phyloP scores from a whole-genome alignment of 2,888 invertebrate genomes.

The Julus scanicus region DNA sequence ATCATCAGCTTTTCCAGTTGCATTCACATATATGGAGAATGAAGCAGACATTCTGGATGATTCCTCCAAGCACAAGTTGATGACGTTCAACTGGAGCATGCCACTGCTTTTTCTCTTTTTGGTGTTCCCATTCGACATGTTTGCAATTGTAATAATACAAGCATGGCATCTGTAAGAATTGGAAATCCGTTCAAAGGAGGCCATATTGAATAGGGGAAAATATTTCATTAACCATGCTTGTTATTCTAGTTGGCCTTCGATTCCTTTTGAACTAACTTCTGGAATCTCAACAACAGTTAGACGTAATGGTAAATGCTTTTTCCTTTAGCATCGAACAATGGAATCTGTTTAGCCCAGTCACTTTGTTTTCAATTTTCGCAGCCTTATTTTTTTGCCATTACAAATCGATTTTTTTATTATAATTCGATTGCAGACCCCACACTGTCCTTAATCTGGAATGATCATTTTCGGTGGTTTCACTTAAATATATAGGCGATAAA shows the following conservation, averaged over 20 bases:
- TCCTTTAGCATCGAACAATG: slow-evolving; percentile 24
- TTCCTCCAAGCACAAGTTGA: background rate
- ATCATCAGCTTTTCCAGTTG: no score
- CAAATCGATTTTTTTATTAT: slow-evolving; percentile 10
- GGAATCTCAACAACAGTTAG: background rate
- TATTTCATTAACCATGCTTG: background rate
- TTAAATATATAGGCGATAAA: background rate
- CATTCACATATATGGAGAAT: no score
- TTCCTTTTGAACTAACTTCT: background rate
- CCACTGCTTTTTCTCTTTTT: background rate
- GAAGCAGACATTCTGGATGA: no score
- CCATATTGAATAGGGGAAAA: background rate
- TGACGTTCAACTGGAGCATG: background rate
- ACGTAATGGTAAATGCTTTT: background rate
- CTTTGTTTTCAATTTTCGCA: slow-evolving; percentile 30
- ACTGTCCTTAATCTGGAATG: background rate
- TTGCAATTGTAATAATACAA: background rate
- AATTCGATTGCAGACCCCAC: background rate
- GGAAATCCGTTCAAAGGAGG: background rate
- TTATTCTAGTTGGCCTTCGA: background rate
- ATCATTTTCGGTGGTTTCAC: slow-evolving; percentile 5
- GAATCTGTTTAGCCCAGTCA: slow-evolving; percentile 31
- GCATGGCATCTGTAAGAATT: background rate
- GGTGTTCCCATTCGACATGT: background rate
- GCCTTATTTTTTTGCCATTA: slow-evolving; percentile 16